Evolutionary conservation across 2,888 invertebrate genomes (phyloP).

Genomic region (Petrophora chlorosata): DNA sequence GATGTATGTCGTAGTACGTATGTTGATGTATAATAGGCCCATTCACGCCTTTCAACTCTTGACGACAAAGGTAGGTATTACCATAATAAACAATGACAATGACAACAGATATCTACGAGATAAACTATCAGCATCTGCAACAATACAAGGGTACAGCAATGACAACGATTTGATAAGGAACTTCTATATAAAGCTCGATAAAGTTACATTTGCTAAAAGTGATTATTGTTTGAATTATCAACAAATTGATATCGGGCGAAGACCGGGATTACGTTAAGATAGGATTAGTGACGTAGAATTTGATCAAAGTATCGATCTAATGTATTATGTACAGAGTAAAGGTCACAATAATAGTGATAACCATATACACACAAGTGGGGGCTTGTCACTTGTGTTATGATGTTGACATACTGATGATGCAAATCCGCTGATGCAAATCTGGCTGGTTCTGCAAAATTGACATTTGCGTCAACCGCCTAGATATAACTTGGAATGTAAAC

Average conservation of each 20-base stretch:
- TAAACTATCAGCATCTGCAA: constrained; percentile 5
- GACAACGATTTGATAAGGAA: constrained; percentile 7
- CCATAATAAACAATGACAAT: constrained; percentile 6
- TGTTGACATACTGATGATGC: constrained; percentile 49
- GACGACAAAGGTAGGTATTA: constrained; percentile 3
- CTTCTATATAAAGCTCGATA: constrained; percentile 4
- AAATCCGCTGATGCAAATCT: constrained; percentile 46
- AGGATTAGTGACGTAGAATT: background rate
- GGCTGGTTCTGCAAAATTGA: constrained; percentile 42
- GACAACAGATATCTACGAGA: background rate
- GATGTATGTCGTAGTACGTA: no score
- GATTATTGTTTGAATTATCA: constrained; percentile 1
- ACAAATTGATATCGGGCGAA: constrained; percentile 19
- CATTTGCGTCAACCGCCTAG: constrained; percentile 45
- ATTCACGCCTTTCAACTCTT: background rate
- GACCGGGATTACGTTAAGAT: constrained; percentile 3
- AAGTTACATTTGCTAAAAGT: background rate
- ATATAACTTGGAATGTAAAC: constrained; percentile 45
- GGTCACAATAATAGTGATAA: constrained; percentile 4
- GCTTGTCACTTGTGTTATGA: constrained; percentile 26
- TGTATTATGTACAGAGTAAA: background rate
- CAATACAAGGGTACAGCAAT: constrained; percentile 9
- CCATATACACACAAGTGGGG: constrained; percentile 17
- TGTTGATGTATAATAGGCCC: no score
- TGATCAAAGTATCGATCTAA: background rate